Base-by-base conservation (phyloP, 2,797 vertebrate genomes). In the Pangasius macronema region DNA sequence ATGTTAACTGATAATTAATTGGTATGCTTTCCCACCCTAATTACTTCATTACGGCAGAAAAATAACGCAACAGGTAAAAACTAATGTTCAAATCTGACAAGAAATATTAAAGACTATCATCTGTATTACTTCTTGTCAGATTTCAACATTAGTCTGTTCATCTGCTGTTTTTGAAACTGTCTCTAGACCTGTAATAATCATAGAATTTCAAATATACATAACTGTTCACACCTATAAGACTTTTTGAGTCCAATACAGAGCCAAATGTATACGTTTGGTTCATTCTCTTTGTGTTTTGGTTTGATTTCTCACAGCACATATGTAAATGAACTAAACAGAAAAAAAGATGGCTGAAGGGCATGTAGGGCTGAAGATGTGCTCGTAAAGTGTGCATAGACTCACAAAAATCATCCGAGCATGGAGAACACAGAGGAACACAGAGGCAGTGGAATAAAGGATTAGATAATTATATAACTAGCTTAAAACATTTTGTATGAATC, bases 1-100 rank as follows among this genome's bases (percentile, higher is more conserved):
- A 51, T 49, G 55, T 65, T 82, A 87, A 75, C 75, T 67, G 39
- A 67, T 67, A 82, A 87, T 82, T 75, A 27, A 82, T 73, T 73
- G 36, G 20, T 75, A 82, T 83, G 36, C 55, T 86, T 63, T 63
- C 42, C n/a, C 42, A 22, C 39, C 1, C 53, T 82, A 86, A 72
- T 82, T 73, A 46, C 65, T 53, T 77, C 59, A 85, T 85, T 85
- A 77, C 39, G 33, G 5, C 30, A 79, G 27, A 79, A 67, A 55
- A 67, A 85, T 36, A 65, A 85, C 67, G 57, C 59, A 77, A 63
- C 36, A 63, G 63, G 39, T 36, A 63, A 51, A 51, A 51, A 24
- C 11, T 42, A 27, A 73, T 42, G 14, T n/a, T 84, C 20, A 16
- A 75, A 61, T 73, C 13, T n/a, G 22, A 59, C 73, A 51, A 51